Percentiles rank a stretch among this genome's conserved stretches.
These are phyloP conservation scores for Operophtera brumata DNA, from an alignment of 2,888 invertebrate species.

Conservation along the genomic window DNA sequence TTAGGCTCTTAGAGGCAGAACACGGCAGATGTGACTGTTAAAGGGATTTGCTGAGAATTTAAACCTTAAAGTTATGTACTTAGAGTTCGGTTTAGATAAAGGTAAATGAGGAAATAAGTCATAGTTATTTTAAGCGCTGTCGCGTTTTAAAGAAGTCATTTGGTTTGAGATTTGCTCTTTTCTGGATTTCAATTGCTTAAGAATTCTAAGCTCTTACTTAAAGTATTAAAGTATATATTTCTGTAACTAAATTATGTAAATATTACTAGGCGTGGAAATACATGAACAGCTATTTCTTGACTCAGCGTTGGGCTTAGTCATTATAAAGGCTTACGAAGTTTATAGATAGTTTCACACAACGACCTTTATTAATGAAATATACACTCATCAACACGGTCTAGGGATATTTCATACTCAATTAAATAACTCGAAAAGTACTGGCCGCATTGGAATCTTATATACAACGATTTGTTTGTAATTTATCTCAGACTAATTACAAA, in stretches of 20 bases:
- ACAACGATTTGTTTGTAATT: too few species aligned
- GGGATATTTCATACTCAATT: too few species aligned
- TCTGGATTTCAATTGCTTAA: slow-evolving; percentile 2
- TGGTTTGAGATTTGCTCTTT: slow-evolving; percentile 18
- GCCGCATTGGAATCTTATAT: too few species aligned
- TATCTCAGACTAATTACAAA: too few species aligned
- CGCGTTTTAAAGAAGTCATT: slow-evolving; percentile 19
- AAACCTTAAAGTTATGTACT: slow-evolving; percentile 5
- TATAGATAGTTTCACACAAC: too few species aligned
- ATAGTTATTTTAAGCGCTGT: slow-evolving; percentile 24
- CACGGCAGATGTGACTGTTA: slow-evolving; percentile 31
- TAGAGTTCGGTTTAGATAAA: slow-evolving; percentile 12
- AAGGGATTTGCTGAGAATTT: slow-evolving; percentile 17
- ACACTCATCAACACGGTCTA: too few species aligned
- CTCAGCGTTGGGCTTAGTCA: slow-evolving; percentile 9
- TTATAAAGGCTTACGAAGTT: slow-evolving; percentile 14
- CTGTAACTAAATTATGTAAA: background rate
- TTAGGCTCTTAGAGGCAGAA: slow-evolving; percentile 27
- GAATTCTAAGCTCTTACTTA: slow-evolving; percentile 5
- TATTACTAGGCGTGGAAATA: slow-evolving; percentile 6
- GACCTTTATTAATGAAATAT: too few species aligned
- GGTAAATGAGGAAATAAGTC: slow-evolving; percentile 6
- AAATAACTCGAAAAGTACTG: too few species aligned
- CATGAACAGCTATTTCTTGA: slow-evolving; percentile 25
- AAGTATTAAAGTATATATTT: slow-evolving; percentile 9